Base-by-base conservation (phyloP, 1,140 invertebrate species). In the Hyposmocoma kahamanoa region DNA sequence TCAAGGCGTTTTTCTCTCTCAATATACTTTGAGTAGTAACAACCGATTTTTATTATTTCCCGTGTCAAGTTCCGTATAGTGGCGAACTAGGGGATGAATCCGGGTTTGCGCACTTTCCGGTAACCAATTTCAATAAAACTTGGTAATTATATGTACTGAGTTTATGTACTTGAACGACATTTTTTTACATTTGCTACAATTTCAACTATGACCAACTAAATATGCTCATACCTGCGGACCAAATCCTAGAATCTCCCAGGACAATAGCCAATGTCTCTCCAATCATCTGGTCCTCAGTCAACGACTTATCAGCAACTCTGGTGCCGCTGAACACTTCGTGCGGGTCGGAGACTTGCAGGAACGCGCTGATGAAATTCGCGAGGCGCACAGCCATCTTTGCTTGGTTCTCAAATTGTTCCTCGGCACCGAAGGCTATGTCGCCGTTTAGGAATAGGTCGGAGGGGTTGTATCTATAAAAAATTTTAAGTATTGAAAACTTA, bases 221-320 rank as follows among this genome's bases (percentile, higher is more conserved):
- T n/a, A n/a, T n/a, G n/a, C n/a, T n/a, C n/a, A n/a, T n/a, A 84
- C 80, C 96, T 50, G 96, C 95, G 5, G 94, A 94, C 91, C 95
- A 95, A 55, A 99, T 94, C 82, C 93, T 94, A 34, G 93, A 93
- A 80, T 99, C 95, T 17, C 96, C 96, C 63, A 98, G 90, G 0
- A 98, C 91, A 39, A 97, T 88, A 13, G 97, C 92, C 13, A 99
- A 73, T 0, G 96, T 97, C 78, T 98, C 96, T 0, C 94, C 96
- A 56, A 97, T 94, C 91, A 98, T 95, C 87, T 98, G 96, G 89
- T 97, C 96, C 86, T 96, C 95, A 1, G 95, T 95, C 10, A 99
- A 87, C 4, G 94, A 92, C 55, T 92, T 92, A 74, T 98, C 96
- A 0, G 95, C 92, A 2, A 97, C 92, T 53, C 96, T 88, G 65